Evolutionary conservation across 2,888 invertebrate species (phyloP).

Genomic region (Prionchulus punctatus): DNA sequence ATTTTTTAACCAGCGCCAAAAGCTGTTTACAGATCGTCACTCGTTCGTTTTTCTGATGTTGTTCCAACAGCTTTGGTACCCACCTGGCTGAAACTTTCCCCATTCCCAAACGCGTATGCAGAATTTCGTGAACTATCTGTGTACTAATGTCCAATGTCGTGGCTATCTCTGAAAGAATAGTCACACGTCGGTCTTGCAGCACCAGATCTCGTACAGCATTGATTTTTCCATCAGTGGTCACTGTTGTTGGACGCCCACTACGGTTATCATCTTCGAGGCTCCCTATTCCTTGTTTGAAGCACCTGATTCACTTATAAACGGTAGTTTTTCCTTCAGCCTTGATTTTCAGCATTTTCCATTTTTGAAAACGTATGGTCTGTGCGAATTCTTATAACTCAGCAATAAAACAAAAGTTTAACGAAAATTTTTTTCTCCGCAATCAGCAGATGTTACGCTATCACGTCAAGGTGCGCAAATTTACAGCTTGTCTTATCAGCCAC

Average conservation of each 20-base stretch:
- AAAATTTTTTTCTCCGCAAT: too few species aligned
- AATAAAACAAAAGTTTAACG: too few species aligned
- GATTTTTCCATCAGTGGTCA: background rate
- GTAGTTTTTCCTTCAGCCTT: background rate
- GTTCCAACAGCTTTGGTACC: background rate
- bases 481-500: too few species aligned
- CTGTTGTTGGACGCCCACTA: background rate
- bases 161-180: background rate
- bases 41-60: background rate
- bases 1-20: background rate
- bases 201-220: background rate
- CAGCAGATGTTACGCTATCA: too few species aligned
- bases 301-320: background rate
- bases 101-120: background rate
- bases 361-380: too few species aligned
- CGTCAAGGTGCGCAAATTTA: too few species aligned
- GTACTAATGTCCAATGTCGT: background rate
- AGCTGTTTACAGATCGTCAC: background rate
- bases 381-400: too few species aligned
- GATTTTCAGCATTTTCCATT: too few species aligned
- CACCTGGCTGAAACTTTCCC: background rate
- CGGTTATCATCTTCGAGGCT: background rate
- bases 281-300: background rate
- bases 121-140: background rate
- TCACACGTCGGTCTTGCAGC: background rate